Evolutionary conservation across 2,888 invertebrate genomes (phyloP).

Genomic region (Polyommatus icarus): DNA sequence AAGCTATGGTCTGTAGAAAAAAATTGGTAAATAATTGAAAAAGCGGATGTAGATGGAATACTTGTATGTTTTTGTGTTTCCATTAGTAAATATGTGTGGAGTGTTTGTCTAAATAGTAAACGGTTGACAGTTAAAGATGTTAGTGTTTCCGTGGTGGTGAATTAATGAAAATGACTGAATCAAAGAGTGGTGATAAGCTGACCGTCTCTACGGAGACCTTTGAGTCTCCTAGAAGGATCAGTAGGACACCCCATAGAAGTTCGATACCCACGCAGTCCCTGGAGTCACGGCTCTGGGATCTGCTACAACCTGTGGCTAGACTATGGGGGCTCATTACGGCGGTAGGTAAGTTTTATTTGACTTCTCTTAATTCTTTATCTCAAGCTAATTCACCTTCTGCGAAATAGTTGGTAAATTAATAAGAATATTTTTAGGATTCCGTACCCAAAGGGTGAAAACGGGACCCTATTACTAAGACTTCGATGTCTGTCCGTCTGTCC

Average conservation of each 20-base stretch:
- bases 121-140: slow-evolving; percentile 1
- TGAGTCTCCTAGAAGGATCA: slow-evolving; percentile 44
- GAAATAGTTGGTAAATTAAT: too few relatives aligned
- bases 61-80: not conserved
- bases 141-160: not conserved
- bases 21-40: slow-evolving; percentile 12
- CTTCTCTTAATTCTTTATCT: not conserved
- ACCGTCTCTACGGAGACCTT: slow-evolving; percentile 49
- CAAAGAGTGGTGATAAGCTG: slow-evolving; percentile 55
- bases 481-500: too few relatives aligned
- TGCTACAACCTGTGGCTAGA: slow-evolving; percentile 69
- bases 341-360: slow-evolving; percentile 56
- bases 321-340: slow-evolving; percentile 72
- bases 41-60: not conserved
- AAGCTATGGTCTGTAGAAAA: slow-evolving; percentile 13
- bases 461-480: too few relatives aligned
- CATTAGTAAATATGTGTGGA: slow-evolving; percentile 19
- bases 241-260: slow-evolving; percentile 49
- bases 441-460: too few relatives aligned
- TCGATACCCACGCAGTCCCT: slow-evolving; percentile 57
- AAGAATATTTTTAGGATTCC: too few relatives aligned
- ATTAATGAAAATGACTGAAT: slow-evolving; percentile 38
- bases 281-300: slow-evolving; percentile 67
- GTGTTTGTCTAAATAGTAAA: slow-evolving; percentile 17
- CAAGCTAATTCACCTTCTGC: too few relatives aligned